Evolutionary conservation across 1,140 invertebrate species (phyloP), one percentile per base, ranked within the genome.

Genomic region (Thaumatotibia leucotreta): DNA sequence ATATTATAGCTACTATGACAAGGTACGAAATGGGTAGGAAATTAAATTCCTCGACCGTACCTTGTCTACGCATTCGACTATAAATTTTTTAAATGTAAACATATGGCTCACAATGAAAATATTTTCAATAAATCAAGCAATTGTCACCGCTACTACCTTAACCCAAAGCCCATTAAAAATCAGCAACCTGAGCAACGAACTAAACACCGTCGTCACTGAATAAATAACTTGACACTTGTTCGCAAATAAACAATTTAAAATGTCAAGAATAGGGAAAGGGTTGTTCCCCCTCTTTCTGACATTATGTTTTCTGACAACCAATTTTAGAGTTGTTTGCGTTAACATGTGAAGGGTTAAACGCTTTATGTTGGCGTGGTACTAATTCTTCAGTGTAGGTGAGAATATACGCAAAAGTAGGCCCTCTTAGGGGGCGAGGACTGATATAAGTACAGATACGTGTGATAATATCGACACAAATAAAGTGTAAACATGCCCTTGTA

Each of bases 211-310:
- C 77, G 67, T 77, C 76, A 75, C 76, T 88, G 85, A 87, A 84
- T 88, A 89, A 89, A 89, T 87, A 88, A 88, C 84, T 84, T 83
- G 85, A 90, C 86, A 86, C 85, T 88, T 90, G 86, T 89, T 87
- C 78, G 83, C 80, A 90, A 89, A 90, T 89, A 90, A 89, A 90
- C 86, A 90, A 90, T 90, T 90, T 90, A 89, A 88, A 90, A 90
- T 87, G 88, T 90, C 86, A 89, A 88, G 86, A 84, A 88, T 83
- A 84, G 85, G 78, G 76, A 83, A 88, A 88, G 85, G 88, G 87
- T 77, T 77, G 73, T 72, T 62, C 52, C 67, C 61, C 88, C 88
- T 87, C 88, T 80, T 77, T 81, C 79, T 80, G 80, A 83, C 86
- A 88, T 89, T 87, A 83, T 83, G 83, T 82, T 87, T 83, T 80